phyloP scores from a whole-genome alignment of 2,888 invertebrate genomes.

The Nyleta sp. region DNA sequence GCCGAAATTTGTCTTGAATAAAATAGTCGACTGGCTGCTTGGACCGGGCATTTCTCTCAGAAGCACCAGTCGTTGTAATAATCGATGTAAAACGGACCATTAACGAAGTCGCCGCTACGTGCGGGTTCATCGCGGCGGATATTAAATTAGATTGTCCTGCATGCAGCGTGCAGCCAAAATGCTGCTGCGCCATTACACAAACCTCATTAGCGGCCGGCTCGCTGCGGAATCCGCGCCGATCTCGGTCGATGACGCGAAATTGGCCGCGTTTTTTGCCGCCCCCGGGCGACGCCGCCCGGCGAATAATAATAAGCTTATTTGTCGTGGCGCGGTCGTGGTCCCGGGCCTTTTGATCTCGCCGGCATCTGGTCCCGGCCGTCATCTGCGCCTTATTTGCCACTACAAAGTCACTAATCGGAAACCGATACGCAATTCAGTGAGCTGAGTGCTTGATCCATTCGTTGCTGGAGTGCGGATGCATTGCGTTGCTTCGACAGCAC shows the following conservation, averaged over 20 bases:
- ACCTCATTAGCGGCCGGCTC: conserved; percentile 21
- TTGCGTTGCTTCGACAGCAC: conserved; percentile 59
- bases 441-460: conserved; percentile 58
- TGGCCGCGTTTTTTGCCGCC: conserved; percentile 1
- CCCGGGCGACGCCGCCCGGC: background rate
- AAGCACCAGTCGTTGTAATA: too few species aligned
- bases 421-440: conserved; percentile 66
- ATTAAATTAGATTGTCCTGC: conserved; percentile 11
- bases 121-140: background rate
- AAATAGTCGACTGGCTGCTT: too few species aligned
- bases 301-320: conserved; percentile 39
- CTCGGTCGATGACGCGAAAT: background rate
- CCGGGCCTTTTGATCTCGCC: conserved; percentile 43
- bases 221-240: background rate
- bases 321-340: conserved; percentile 7
- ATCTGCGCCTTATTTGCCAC: conserved; percentile 63
- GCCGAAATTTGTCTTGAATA: too few species aligned
- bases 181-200: conserved; percentile 29
- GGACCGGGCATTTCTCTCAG: too few species aligned
- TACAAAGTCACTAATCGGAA: conserved; percentile 66
- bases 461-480: conserved; percentile 54
- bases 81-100: too few species aligned
- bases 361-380: conserved; percentile 39
- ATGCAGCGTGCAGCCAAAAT: conserved; percentile 10
- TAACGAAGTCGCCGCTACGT: background rate